Evolutionary conservation across 2,113 vertebrate species (phyloP).

Genomic region (Cheilinus undulatus): DNA sequence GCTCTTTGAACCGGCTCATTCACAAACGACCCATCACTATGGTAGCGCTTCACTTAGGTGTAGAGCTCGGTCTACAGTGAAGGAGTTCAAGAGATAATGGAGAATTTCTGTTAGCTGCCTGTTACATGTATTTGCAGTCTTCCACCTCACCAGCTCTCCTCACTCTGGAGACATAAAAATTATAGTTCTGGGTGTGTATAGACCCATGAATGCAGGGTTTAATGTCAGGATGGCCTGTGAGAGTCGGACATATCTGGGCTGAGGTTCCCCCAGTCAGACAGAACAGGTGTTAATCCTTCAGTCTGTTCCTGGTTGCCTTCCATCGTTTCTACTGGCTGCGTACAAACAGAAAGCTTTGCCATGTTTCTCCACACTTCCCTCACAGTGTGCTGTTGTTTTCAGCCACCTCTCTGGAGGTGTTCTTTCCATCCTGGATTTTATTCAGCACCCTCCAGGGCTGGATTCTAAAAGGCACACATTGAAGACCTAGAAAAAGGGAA

Average conservation of each 20-base stretch:
- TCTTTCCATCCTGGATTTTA: conserved; percentile 21
- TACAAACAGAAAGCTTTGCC: neutral
- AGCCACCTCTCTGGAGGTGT: conserved; percentile 4
- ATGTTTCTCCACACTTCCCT: conserved; percentile 14
- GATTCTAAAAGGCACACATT: neutral
- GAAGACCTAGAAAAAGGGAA: neutral
- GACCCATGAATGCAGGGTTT: neutral
- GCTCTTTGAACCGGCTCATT: no score
- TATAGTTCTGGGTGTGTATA: neutral
- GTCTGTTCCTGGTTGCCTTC: conserved; percentile 17
- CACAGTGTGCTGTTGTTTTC: conserved; percentile 6
- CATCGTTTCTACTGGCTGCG: conserved; percentile 22
- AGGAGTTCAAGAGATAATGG: no score
- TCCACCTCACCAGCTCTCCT: neutral
- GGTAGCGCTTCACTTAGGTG: no score
- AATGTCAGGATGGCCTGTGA: neutral
- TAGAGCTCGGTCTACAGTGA: no score
- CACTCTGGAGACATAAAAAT: neutral
- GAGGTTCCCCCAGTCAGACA: neutral
- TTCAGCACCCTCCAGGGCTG: neutral
- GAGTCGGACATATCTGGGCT: neutral
- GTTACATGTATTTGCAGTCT: neutral
- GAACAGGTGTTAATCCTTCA: conserved; percentile 26
- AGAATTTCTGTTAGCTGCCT: neutral
- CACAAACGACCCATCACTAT: no score